Evolutionary conservation across 2,113 vertebrate species (phyloP).

Genomic region (Falcunculus frontatus): DNA sequence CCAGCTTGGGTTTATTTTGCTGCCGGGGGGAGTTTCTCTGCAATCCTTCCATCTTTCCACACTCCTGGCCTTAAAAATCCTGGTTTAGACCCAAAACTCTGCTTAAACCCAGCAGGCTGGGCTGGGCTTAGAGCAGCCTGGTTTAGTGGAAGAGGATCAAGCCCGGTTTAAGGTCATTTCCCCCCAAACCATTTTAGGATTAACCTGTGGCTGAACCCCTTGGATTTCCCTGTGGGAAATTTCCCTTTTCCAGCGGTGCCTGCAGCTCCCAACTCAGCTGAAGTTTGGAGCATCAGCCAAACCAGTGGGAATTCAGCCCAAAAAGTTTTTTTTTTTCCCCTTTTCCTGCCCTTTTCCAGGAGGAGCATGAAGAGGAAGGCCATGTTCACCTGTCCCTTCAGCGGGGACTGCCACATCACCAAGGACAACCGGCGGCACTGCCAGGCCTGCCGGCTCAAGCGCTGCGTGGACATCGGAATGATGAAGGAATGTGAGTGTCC

Average conservation of each 20-base stretch:
- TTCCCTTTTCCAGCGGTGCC: not conserved
- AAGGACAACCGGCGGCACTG: slow-evolving; percentile 98
- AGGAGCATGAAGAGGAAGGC: slow-evolving; percentile 98
- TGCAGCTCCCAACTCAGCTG: too few relatives aligned
- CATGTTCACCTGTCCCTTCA: slow-evolving; percentile 92
- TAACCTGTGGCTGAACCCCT: not conserved
- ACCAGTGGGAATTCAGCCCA: not conserved
- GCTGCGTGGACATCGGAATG: slow-evolving; percentile 96
- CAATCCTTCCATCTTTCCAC: not conserved
- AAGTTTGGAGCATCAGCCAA: rapidly evolving
- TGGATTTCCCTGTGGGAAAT: not conserved
- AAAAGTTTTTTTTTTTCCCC: not conserved
- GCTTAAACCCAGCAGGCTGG: too few relatives aligned
- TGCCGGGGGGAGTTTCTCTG: not conserved
- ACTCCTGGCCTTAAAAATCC: not conserved
- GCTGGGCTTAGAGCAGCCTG: not conserved
- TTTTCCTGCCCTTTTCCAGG: slow-evolving; percentile 3
- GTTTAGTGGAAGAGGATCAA: not conserved
- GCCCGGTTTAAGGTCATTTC: not conserved
- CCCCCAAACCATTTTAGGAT: not conserved
- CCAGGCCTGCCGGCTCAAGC: slow-evolving; percentile 93
- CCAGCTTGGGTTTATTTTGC: not conserved
- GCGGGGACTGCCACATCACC: slow-evolving; percentile 90
- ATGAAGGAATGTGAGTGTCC: slow-evolving; percentile 95
- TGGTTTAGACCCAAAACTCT: not conserved